Evolutionary conservation across 2,888 invertebrate species (phyloP).

Genomic region (Mechanitis messenoides): DNA sequence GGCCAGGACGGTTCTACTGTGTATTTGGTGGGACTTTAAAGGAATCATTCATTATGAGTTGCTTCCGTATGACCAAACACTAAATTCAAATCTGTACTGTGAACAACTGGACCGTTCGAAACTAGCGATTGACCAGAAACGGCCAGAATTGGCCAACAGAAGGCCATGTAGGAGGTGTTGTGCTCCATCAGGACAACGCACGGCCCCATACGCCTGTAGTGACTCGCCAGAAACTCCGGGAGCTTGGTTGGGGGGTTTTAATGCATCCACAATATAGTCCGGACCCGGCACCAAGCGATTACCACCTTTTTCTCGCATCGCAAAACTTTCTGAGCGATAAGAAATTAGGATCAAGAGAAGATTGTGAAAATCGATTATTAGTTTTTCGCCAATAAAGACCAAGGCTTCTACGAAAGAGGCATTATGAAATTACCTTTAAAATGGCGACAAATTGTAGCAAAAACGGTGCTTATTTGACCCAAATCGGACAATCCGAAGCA

Average conservation of each 20-base stretch:
- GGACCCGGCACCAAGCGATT: constrained; percentile 13
- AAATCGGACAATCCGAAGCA: too few species aligned
- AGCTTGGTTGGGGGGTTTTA: neutral
- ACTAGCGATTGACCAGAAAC: constrained; percentile 15
- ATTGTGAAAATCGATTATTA: constrained; percentile 7
- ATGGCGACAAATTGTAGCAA: too few species aligned
- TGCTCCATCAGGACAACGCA: constrained; percentile 14
- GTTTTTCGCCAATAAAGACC: too few species aligned
- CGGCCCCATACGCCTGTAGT: constrained; percentile 10
- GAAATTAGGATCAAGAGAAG: constrained; percentile 14
- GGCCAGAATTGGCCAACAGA: constrained; percentile 18
- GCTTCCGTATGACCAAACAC: constrained; percentile 8
- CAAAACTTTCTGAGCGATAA: constrained; percentile 14
- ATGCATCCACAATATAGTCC: constrained; percentile 1
- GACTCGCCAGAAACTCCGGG: neutral
- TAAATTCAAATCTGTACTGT: constrained; percentile 34
- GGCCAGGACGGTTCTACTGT: constrained; percentile 1
- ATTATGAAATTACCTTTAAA: too few species aligned
- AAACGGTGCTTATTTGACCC: too few species aligned
- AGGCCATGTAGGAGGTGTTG: constrained; percentile 7
- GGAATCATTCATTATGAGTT: constrained; percentile 14
- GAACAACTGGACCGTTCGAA: constrained; percentile 68
- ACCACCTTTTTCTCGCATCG: constrained; percentile 14
- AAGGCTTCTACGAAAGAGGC: too few species aligned
- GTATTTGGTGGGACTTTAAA: constrained; percentile 8